Evolutionary conservation across 2,797 vertebrate species (phyloP).

Genomic region (Pseudochirops cupreus): DNA sequence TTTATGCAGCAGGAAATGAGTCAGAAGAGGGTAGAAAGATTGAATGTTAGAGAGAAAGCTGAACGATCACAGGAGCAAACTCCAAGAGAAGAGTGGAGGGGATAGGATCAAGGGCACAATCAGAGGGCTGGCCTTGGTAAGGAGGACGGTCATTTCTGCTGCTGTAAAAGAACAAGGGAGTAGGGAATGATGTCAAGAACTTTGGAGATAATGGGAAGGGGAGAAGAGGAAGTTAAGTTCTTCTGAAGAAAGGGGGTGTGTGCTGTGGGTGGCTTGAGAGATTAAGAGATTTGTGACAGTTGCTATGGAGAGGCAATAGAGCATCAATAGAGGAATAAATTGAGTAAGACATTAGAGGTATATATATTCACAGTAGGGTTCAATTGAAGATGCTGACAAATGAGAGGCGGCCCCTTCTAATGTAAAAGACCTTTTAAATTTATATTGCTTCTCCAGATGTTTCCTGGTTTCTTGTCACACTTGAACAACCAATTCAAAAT

Average conservation of each 20-base stretch:
- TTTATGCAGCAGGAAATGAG: neutral
- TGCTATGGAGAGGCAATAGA: neutral
- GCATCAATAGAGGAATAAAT: neutral
- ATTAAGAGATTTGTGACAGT: neutral
- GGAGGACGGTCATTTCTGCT: neutral
- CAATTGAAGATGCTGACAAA: slow-evolving; percentile 53
- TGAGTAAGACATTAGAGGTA: neutral
- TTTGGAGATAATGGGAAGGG: neutral
- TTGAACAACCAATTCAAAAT: slow-evolving; percentile 65
- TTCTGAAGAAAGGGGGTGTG: neutral
- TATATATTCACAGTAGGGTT: slow-evolving; percentile 56
- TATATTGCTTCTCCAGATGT: slow-evolving; percentile 42
- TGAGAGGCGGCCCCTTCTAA: slow-evolving; percentile 65
- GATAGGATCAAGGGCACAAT: neutral
- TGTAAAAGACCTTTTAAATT: slow-evolving; percentile 56
- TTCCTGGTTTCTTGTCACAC: slow-evolving; percentile 63
- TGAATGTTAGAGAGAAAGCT: neutral
- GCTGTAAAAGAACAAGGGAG: neutral
- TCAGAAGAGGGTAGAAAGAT: neutral
- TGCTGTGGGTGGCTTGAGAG: neutral
- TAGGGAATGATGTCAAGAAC: neutral
- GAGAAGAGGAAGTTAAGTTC: neutral
- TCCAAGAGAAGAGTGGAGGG: neutral
- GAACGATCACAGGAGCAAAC: neutral
- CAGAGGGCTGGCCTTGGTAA: neutral